Conservation (phyloP, 2,888 invertebrate genomes). For the Adelognathus sp. region DNA sequence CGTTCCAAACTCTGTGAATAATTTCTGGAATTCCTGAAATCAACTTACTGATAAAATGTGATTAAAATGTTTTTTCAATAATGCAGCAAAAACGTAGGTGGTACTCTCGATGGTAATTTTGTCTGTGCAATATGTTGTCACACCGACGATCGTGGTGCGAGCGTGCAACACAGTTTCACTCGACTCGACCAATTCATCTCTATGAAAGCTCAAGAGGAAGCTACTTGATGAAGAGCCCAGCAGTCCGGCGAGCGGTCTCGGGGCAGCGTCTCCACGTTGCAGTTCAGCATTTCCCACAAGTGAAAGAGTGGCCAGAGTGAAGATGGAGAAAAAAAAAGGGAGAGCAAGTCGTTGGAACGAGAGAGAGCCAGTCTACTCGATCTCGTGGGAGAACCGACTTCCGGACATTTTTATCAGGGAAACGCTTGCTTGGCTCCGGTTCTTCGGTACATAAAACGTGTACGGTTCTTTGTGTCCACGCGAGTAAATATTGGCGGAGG, state of each 20-base stretch:
- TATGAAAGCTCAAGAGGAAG: conserved; percentile 7
- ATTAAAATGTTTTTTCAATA: not conserved
- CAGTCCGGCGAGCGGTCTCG: not conserved
- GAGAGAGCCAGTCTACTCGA: conserved; percentile 45
- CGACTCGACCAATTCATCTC: conserved; percentile 28
- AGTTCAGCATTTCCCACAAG: not conserved
- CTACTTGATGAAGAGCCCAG: conserved; percentile 22
- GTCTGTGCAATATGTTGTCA: conserved; percentile 8
- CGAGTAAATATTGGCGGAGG: conserved; percentile 78
- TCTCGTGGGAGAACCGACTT: conserved; percentile 59
- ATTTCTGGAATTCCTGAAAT: too few species aligned
- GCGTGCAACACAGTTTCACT: not conserved
- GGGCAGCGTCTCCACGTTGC: conserved; percentile 7
- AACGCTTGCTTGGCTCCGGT: conserved; percentile 49
- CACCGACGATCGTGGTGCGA: conserved; percentile 5
- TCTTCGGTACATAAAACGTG: conserved; percentile 61
- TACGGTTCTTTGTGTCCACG: conserved; percentile 70
- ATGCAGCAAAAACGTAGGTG: not conserved
- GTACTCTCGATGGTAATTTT: conserved; percentile 24
- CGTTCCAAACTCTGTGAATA: too few species aligned
- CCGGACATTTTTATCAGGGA: conserved; percentile 69
- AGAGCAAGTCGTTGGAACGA: conserved; percentile 31
- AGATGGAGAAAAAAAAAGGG: conserved; percentile 29
- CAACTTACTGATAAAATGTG: not conserved
- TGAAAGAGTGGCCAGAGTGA: conserved; percentile 22